Evolutionary conservation across 2,888 invertebrate genomes (phyloP).

Genomic region (Drosophila phalerata): DNA sequence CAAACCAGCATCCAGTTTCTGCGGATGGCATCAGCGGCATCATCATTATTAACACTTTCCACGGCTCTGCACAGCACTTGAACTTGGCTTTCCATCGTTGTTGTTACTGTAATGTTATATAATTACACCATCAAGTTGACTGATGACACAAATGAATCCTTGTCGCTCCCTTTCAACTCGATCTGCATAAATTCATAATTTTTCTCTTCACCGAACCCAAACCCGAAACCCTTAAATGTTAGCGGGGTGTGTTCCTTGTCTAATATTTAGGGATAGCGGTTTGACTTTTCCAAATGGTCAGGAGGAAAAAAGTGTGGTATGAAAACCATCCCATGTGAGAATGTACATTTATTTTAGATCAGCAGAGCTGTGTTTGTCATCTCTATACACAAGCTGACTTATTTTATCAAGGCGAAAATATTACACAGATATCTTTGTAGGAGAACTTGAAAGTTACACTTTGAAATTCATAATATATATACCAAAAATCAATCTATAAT

Average conservation of each 20-base stretch:
- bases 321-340: background rate
- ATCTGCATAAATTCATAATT: constrained; percentile 83
- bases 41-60: constrained; percentile 78
- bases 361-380: background rate
- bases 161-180: constrained; percentile 78
- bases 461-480: no score
- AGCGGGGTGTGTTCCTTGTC: constrained; percentile 17
- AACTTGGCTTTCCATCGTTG: constrained; percentile 59
- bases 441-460: background rate
- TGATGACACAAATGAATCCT: constrained; percentile 85
- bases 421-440: background rate
- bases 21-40: constrained; percentile 32
- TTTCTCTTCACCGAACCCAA: constrained; percentile 57
- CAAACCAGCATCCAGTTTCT: constrained; percentile 70
- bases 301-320: background rate
- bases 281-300: constrained; percentile 32
- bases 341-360: background rate
- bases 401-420: no score
- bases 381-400: no score
- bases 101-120: constrained; percentile 73
- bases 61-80: constrained; percentile 64
- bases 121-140: constrained; percentile 86
- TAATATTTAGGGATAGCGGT: constrained; percentile 20
- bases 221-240: constrained; percentile 30
- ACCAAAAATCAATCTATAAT: no score